Evolutionary conservation across 2,888 invertebrate species (phyloP), one percentile per base, ranked within the genome.

Genomic region (Ptychoptera albimana): DNA sequence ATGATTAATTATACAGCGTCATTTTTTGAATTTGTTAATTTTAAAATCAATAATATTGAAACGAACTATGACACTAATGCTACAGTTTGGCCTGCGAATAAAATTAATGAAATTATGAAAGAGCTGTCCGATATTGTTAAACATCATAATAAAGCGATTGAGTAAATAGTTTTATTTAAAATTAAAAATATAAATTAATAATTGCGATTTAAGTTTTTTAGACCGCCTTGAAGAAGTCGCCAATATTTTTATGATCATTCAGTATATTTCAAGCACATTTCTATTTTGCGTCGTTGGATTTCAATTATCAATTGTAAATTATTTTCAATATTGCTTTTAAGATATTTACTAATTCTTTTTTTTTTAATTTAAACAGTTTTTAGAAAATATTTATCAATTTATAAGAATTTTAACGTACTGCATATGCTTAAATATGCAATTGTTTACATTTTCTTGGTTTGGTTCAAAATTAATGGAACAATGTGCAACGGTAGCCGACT

Each of bases 391-490:
- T n/a, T 42, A 42, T 16, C 42, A 42, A 42, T 42, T 42, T 23
- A 2, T 42, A 11, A 23, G 42, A n/a, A 42, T 42, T 15, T n/a
- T 35, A n/a, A 42, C 42, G 1, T 42, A 42, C n/a, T 42, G 42
- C 12, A 10, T 42, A n/a, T 42, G 42, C 30, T 23, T 42, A 8
- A 42, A 34, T 10, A 43, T 43, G 43, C 43, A 43, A 11, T 34
- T 43, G 2, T 43, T 43, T 30, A 37, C 37, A 37, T 43, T 37
- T 13, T 43, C 43, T 2, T 43, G 43, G 43, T 43, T 43, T 43
- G 43, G 43, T 37, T 37, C 37, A 1, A 43, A 37, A 15, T 13
- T 43, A 31, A 37, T 43, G 37, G 37, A 37, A 11, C 12, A 39
- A 41, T 40, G 45, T 29, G 43, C 36, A 8, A 30, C 16, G 9